Evolutionary conservation across 2,888 invertebrate species (phyloP), one percentile per base, ranked within the genome.

Genomic region (Lochmaea crataegi): DNA sequence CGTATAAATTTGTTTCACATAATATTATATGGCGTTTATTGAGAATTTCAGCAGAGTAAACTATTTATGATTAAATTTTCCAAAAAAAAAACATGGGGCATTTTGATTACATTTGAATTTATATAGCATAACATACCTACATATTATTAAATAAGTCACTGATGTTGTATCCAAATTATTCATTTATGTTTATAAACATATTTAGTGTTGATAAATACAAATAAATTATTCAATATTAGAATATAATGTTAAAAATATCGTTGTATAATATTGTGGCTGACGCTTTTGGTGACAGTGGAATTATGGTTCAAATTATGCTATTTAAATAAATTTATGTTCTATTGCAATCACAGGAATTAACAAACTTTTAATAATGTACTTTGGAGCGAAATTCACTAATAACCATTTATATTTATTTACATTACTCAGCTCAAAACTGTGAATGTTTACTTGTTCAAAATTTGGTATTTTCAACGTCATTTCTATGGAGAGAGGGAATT

Each of bases 301-400:
- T 18, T 53, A 18, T 18, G n/a, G 11, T 53, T 53, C 11, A 53
- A 53, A 53, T 53, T 16, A 18, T 53, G 10, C 16, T 3, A 3
- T 53, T 53, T 9, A 18, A 53, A 53, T 16, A 53, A 10, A 18
- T 53, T 11, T 11, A 18, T 18, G 9, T 16, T 51, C 10, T 16
- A 18, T 11, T 16, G 53, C 16, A 53, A 53, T 53, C 11, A 18
- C 10, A 6, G 18, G 2, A 18, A 53, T 53, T 53, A 53, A 11
- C 53, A 53, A 51, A 45, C n/a, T 48, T 48, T 48, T n/a, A 48
- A 53, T 53, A 53, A 53, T 18, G 16, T 53, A 53, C 53, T 48
- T n/a, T 14, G n/a, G 7, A 48, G 7, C 14, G 7, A n/a, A 48
- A 48, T 48, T 48, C 48, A 48, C 48, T 48, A 5, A 48, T 48